Evolutionary conservation across 1,140 invertebrate species (phyloP), one percentile per base, ranked within the genome.

Genomic region (Mercenaria mercenaria): DNA sequence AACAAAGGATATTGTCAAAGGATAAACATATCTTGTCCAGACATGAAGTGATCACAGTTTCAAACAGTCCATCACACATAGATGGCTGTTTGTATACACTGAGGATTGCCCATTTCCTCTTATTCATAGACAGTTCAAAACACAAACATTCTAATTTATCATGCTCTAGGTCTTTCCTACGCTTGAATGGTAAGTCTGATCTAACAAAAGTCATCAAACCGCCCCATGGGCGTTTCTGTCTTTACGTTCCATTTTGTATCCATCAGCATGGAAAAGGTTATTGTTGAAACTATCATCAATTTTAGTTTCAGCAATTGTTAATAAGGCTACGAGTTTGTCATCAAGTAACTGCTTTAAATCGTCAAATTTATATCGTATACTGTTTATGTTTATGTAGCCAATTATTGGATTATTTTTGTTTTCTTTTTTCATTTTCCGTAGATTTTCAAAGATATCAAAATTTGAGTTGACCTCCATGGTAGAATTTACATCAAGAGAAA

Each of bases 1-100:
- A 20, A 43, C 59, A 10, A n/a, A 90, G 13, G 56, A 85, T 56
- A 56, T 90, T 85, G 29, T 87, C 77, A 86, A 39, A 83, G 11
- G 4, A 39, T 29, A 67, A 34, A 67, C 11, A 43, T 6, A 83
- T 67, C 3, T 29, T 83, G 59, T 67, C 56, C 39, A 83, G 29
- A 34, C n/a, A 50, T 29, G 3, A 56, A 1, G n/a, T 34, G 13
- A 59, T 34, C 56, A 18, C 15, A 59, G 8, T 6, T 59, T 81
- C 77, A 81, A 81, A 81, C 13, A 20, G 13, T 2, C 1, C 34
- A n/a, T 81, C 52, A 6, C 11, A 29, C 29, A 81, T 13, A 23
- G 74, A 77, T 2, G 74, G 74, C 18, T 20, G 74, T 47, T 23
- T 56, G n/a, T 81, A 81, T 34, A 59, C 3, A 41, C 23, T 10